These are phyloP conservation scores for Catharus ustulatus DNA, from an alignment of 2,797 vertebrate genomes.

Conservation along the genomic window DNA sequence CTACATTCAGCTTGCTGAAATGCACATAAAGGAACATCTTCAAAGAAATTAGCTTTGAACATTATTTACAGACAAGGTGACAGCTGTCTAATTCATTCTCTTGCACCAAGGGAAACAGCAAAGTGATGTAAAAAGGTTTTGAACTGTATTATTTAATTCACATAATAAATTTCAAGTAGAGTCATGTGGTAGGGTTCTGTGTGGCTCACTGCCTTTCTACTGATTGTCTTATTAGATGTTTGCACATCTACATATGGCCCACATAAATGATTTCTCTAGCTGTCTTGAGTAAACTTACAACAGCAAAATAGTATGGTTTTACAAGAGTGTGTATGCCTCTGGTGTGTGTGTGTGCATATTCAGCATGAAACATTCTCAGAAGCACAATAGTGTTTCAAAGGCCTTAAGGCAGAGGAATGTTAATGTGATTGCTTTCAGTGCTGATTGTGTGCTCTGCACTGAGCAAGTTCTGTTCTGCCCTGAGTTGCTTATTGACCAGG, in stretches of 20 bases:
- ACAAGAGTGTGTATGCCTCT: not conserved
- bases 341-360: not conserved
- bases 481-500: not conserved
- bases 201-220: constrained; percentile 20
- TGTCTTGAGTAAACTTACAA: not conserved
- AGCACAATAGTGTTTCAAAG: not conserved
- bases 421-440: not conserved
- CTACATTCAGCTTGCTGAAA: constrained; percentile 44
- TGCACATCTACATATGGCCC: not conserved
- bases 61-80: constrained; percentile 69
- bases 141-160: constrained; percentile 65
- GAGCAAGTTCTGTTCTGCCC: not conserved
- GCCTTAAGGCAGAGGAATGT: not conserved
- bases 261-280: not conserved
- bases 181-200: not conserved
- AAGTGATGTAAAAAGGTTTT: constrained; percentile 63
- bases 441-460: not conserved
- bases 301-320: not conserved
- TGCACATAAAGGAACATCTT: constrained; percentile 48
- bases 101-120: constrained; percentile 42
- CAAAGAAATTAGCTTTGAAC: constrained; percentile 63
- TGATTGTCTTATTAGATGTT: not conserved
- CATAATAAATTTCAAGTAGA: constrained; percentile 36
- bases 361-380: not conserved
- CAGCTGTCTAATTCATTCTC: constrained; percentile 61